Base-by-base conservation (phyloP, 2,888 invertebrate genomes). In the Cerastis leucographa region DNA sequence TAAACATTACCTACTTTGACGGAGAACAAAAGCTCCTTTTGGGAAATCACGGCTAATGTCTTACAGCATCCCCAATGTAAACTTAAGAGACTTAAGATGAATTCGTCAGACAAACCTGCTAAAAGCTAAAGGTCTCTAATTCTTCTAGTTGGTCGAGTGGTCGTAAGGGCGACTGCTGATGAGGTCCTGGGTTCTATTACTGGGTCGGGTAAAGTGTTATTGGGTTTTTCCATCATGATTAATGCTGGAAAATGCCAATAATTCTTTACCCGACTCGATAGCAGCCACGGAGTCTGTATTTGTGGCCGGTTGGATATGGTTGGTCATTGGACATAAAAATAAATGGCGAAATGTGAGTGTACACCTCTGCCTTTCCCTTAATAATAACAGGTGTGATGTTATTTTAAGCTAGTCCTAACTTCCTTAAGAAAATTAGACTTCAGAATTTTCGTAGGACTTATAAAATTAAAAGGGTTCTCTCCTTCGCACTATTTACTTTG, bases 1-100 rank as follows among this genome's bases (percentile, higher is more conserved):
- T 78, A 84, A 85, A 81, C 70, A 71, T 64, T 80, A 71, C 71
- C 73, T 78, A 76, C 76, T 87, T 81, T 80, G 54, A 80, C 71
- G 80, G 56, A 75, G 83, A 83, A 82, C 62, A 78, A 85, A 86
- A 84, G 81, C 83, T 86, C 78, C 91, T 86, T 84, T 84, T 84
- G 91, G 89, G 90, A 90, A 91, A 91, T 91, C 90, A 88, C 75
- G 72, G 80, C 70, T 85, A 85, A 87, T 83, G 70, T 71, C 76
- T 68, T 61, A 69, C 64, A 62, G 44, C 62, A 83, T 87, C 86
- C 85, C 87, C 54, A n/a, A 81, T 54, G 87, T 81, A 84, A 87
- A 89, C 87, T 86, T 83, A 79, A 83, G 77, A 80, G 79, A 74
- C 67, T 67, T 69, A 67, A 75, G 76, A 78, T 73, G 66, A 79